Percentiles rank a stretch among this genome's conserved stretches.
Conservation (phyloP, 2,888 invertebrate genomes). For the Cantharis rustica region DNA sequence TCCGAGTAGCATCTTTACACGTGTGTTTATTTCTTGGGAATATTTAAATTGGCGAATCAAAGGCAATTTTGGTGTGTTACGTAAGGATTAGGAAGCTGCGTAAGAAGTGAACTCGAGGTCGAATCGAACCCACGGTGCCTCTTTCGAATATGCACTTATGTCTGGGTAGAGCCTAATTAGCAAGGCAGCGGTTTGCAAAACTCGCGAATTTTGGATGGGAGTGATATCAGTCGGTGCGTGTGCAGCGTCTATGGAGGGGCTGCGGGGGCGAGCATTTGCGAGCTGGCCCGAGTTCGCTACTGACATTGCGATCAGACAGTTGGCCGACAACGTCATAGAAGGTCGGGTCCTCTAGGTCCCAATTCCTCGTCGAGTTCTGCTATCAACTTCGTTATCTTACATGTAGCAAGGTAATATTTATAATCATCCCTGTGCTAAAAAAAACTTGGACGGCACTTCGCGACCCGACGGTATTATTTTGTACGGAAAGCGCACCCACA, state of each 20-base stretch:
- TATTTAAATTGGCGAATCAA: background rate
- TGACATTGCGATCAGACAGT: constrained; percentile 58
- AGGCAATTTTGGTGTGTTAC: background rate
- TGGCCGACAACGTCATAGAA: constrained; percentile 61
- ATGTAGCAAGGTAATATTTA: constrained; percentile 36
- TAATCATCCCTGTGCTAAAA: constrained; percentile 14
- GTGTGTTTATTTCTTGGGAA: background rate
- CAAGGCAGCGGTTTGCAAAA: constrained; percentile 29
- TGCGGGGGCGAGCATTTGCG: constrained; percentile 43
- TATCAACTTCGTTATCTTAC: constrained; percentile 32
- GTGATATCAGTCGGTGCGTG: constrained; percentile 37
- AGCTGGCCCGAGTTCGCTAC: constrained; percentile 53
- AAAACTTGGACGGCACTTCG: constrained; percentile 18
- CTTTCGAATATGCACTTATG: constrained; percentile 24
- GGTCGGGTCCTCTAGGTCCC: constrained; percentile 25
- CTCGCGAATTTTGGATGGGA: constrained; percentile 33
- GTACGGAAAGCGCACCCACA: constrained; percentile 28
- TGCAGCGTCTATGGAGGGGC: constrained; percentile 40
- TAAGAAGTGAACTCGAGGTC: background rate
- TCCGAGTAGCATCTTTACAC: background rate
- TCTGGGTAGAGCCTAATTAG: constrained; percentile 28
- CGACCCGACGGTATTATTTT: constrained; percentile 19
- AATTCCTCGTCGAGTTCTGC: constrained; percentile 24
- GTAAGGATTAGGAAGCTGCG: constrained; percentile 5
- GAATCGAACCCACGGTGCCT: constrained; percentile 24